Evolutionary conservation across 1,140 invertebrate species (phyloP), one percentile per base, ranked within the genome.

Genomic region (Penaeus indicus): DNA sequence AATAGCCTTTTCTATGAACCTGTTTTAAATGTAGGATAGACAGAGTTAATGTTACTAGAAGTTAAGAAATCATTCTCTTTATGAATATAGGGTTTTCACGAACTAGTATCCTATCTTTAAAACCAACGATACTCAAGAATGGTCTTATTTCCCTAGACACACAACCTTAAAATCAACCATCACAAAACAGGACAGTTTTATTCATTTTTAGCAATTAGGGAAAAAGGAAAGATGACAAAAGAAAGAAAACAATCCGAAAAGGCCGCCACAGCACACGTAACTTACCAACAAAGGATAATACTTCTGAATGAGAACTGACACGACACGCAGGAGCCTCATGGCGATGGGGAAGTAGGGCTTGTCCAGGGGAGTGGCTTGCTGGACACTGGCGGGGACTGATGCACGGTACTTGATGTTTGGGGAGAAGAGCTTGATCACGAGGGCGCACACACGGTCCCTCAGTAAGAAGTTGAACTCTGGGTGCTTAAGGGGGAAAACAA

Each of bases 371-470:
- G 95, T 95, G 8, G 95, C 94, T 92, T 95, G 95, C 90, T 93
- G 93, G 4, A 94, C 92, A 62, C 87, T 89, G 27, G 90, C 81
- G 42, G 91, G 67, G n/a, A 90, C 90, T 61, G 91, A 93, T 91
- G 94, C 96, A 92, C 96, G 96, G 93, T 96, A 98, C 93, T 97
- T 98, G 7, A 98, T 96, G 92, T 98, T 99, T 22, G 98, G 98
- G 18, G 98, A 99, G 93, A 99, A 99, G 86, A 99, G 93, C 93
- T 99, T 98, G 85, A 99, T 99, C 0, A 99, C 97, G 91, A 99
- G 94, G 18, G 98, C 98, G 93, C 98, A 99, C 0, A 99, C 98
- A 91, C 97, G 94, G 93, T 99, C 98, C 93, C 99, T 99, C 21
- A 99, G 92, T 60, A 99, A 93, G 92, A 99, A 97, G 91, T 96